Base-by-base conservation (phyloP, 2,888 invertebrate genomes). In the Eupeodes latifasciatus region DNA sequence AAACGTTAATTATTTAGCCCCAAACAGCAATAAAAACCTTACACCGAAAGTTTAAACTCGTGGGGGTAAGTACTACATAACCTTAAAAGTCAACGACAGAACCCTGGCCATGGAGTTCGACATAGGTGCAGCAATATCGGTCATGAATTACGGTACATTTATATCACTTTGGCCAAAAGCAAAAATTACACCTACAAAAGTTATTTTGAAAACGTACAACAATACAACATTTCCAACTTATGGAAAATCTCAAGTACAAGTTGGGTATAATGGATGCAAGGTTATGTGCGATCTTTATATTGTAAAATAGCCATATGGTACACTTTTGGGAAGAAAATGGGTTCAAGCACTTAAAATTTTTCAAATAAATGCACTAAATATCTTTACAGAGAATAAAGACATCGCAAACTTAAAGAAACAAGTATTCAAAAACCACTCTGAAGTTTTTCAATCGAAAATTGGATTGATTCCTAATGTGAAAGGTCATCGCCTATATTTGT, bases 401-500 rank as follows among this genome's bases (percentile, higher is more conserved):
- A 57, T 77, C 12, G 44, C 40, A 14, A 62, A 55, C 12, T 44
- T 71, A 57, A 74, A 80, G 61, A 40, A 71, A 51, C 16, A 51
- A 44, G 67, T 74, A 47, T 74, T 77, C 27, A 53, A 66, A 11
- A 55, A 86, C 16, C 16, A 77, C 16, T 66, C 61, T 47, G 77
- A 85, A 55, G 74, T 85, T 44, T 86, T 81, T 49, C 16, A 74
- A 67, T 27, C 53, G 12, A 82, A 75, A 59, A 75, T 79, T 11
- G 81, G 78, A 53, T 78, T 61, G 12, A 82, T 86, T 9, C 75
- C 81, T 10, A 55, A 64, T 34, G 44, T 81, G 12, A 75, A 71
- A 51, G 74, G 86, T 6, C 57, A 57, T 71, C 57, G 5, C 67
- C 61, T 34, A 61, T 78, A 34, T 83, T 69, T 66, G 47, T 77